Base-by-base conservation (phyloP, 2,888 invertebrate genomes). In the Callyntrura guangdongensis region DNA sequence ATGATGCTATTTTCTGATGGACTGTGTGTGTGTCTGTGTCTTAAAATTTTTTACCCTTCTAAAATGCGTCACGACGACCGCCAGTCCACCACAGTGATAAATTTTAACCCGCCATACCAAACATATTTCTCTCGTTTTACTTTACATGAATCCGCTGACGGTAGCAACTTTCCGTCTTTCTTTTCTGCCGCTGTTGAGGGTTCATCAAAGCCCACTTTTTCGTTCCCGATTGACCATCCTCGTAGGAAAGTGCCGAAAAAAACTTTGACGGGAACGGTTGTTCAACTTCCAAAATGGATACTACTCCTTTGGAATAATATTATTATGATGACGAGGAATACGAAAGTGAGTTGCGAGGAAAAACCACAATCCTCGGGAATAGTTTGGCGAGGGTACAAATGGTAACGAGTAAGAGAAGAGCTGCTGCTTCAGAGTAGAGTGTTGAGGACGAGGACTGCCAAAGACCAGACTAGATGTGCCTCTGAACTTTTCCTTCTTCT, bases 271-370 rank as follows among this genome's bases (percentile, higher is more conserved):
- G 20, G n/a, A 47, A 72, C 45, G 47, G 72, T 72, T 61, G n/a
- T 17, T 36, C 22, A 12, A n/a, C 36, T 69, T 69, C 36, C 36
- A 69, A 36, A n/a, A 69, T 69, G 69, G 69, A 69, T 69, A 14
- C 69, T 69, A 69, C 69, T 11, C 0, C 14, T 14, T n/a, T 59
- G 59, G n/a, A 59, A 36, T n/a, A 59, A 59, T 59, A n/a, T 59
- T 59, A 59, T 59, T 59, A 59, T 12, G 59, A 22, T 1, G 22
- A 14, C 53, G 53, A 53, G 53, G 53, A 53, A 53, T 14, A 72
- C 47, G 45, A 72, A n/a, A 53, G 12, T 14, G 53, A 53, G n/a
- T 14, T 12, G 14, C 12, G n/a, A 20, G 72, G 12, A 20, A 20
- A 72, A 72, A 72, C 72, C 72, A 20, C 72, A 72, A 20, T 12